These are phyloP conservation scores for Hyles lineata DNA, from an alignment of 2,888 invertebrate genomes.

Conservation along the genomic window DNA sequence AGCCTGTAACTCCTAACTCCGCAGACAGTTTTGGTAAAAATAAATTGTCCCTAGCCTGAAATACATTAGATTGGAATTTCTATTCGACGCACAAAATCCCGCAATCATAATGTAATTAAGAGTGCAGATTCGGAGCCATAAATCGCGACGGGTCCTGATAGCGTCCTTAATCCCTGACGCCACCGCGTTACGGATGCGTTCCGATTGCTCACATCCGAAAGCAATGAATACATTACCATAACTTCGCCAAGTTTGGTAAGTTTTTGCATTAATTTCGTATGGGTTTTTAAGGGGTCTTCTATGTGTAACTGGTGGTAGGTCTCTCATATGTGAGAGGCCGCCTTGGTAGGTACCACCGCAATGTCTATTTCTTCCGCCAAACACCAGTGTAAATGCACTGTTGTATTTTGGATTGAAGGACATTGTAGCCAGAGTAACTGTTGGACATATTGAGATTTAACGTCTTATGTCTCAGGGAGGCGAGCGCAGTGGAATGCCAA, in stretches of 20 bases:
- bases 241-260: constrained; percentile 29
- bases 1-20: not conserved
- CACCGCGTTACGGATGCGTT: not conserved
- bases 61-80: not conserved
- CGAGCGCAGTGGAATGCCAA: too few relatives aligned
- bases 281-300: not conserved
- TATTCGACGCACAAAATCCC: not conserved
- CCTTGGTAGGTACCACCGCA: too few relatives aligned
- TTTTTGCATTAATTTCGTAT: not conserved
- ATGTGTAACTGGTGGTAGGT: too few relatives aligned
- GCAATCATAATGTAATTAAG: constrained; percentile 17
- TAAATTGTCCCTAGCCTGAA: too few relatives aligned
- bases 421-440: too few relatives aligned
- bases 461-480: too few relatives aligned
- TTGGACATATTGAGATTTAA: too few relatives aligned
- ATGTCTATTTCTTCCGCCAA: too few relatives aligned
- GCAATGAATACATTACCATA: constrained; percentile 65
- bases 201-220: constrained; percentile 35
- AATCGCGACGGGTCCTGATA: constrained; percentile 47
- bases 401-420: too few relatives aligned
- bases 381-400: too few relatives aligned
- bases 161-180: constrained; percentile 31
- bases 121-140: constrained; percentile 12
- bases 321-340: too few relatives aligned
- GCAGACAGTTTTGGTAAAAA: too few relatives aligned